Percentiles rank a stretch among this genome's conserved stretches.
Conservation (phyloP, 2,888 invertebrate genomes). For the Eledone cirrhosa region DNA sequence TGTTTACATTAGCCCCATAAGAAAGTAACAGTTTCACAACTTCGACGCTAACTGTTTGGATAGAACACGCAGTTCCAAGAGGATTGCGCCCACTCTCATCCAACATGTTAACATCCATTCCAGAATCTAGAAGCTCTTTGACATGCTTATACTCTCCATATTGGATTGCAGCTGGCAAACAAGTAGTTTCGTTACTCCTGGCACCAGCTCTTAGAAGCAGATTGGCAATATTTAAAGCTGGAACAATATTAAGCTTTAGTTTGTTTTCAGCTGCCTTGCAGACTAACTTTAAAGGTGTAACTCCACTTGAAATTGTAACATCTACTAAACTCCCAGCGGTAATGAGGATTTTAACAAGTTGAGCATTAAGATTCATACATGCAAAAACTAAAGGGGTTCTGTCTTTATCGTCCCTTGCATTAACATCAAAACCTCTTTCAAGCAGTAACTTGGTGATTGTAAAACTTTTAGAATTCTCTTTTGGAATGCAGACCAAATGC, state of each 20-base stretch:
- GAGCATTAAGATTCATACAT: slow-evolving; percentile 51
- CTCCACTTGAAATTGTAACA: slow-evolving; percentile 49
- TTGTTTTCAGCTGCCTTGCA: slow-evolving; percentile 58
- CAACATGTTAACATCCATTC: slow-evolving; percentile 60
- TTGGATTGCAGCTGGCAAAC: slow-evolving; percentile 56
- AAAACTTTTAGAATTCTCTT: slow-evolving; percentile 40
- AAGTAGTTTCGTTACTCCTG: slow-evolving; percentile 51
- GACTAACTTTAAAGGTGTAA: slow-evolving; percentile 53
- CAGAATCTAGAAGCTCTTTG: slow-evolving; percentile 50
- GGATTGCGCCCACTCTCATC: slow-evolving; percentile 59
- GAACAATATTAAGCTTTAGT: slow-evolving; percentile 52
- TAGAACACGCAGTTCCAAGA: slow-evolving; percentile 54
- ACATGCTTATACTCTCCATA: slow-evolving; percentile 49
- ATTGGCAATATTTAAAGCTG: slow-evolving; percentile 54
- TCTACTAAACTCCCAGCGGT: slow-evolving; percentile 51
- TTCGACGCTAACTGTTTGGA: slow-evolving; percentile 45
- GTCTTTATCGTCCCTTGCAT: slow-evolving; percentile 52
- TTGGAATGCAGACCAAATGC: slow-evolving; percentile 47
- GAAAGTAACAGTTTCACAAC: slow-evolving; percentile 53
- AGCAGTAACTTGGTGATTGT: slow-evolving; percentile 47
- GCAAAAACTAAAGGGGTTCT: slow-evolving; percentile 51
- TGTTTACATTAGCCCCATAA: slow-evolving; percentile 56
- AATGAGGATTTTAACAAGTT: slow-evolving; percentile 48
- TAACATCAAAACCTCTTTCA: slow-evolving; percentile 43
- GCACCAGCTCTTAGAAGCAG: slow-evolving; percentile 52